Conservation (phyloP, 2,113 vertebrate genomes). For the Microcebus tavaratra region DNA sequence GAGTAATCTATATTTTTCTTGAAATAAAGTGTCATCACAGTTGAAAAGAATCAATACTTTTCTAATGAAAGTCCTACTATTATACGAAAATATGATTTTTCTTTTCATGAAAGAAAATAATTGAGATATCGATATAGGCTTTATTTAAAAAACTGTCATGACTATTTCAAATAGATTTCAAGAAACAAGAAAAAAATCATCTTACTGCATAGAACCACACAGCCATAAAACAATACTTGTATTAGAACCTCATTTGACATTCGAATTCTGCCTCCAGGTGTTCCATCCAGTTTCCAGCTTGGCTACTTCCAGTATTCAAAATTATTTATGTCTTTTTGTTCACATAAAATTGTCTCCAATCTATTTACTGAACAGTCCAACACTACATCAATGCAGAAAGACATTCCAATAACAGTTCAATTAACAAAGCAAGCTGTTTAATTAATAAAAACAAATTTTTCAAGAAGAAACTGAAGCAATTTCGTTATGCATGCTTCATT, state of each 20-base stretch:
- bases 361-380: not conserved
- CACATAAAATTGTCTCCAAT: constrained; percentile 30
- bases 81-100: not conserved
- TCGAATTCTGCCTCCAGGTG: not conserved
- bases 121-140: not conserved
- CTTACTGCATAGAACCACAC: not conserved
- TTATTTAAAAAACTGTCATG: not conserved
- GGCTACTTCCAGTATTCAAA: constrained; percentile 10
- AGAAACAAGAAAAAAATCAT: not conserved
- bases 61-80: not conserved
- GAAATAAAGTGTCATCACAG: not conserved
- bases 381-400: not conserved
- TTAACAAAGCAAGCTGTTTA: constrained; percentile 12
- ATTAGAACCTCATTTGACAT: not conserved
- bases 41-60: not conserved
- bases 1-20: not conserved
- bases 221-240: constrained; percentile 11
- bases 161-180: constrained; percentile 36
- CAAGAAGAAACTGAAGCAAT: constrained; percentile 6
- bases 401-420: constrained; percentile 15
- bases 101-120: constrained; percentile 10
- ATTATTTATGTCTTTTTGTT: constrained; percentile 31
- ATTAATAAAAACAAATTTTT: constrained; percentile 23
- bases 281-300: not conserved
- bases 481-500: not conserved